Base-by-base conservation (phyloP, 2,113 vertebrate species). In the Aleadryas rufinucha region DNA sequence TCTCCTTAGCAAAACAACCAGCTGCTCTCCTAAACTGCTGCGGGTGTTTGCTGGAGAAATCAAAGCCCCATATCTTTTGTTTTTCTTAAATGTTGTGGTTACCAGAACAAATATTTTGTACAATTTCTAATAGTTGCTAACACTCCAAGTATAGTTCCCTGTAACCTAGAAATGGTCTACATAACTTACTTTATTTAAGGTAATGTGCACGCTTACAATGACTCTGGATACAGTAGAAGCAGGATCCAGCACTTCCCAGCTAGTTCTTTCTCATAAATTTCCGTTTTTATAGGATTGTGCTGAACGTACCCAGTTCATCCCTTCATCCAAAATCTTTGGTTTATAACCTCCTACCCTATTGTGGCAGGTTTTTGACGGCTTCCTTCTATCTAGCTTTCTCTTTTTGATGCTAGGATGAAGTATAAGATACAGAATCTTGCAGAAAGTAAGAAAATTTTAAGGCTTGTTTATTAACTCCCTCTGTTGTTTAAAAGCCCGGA, bases 221-320 rank as follows among this genome's bases (percentile, higher is more conserved):
- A 22, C 6, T 60, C 76, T 79, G 56, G 19, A 33, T 79, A 10
- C 13, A 44, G 37, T 26, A n/a, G 4, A 70, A 30, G 13, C 20
- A 41, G 5, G 7, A 71, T 63, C 47, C 47, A 64, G 19, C 19
- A 30, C 21, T 75, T 84, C 33, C 19, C 44, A 9, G 3, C 10
- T 70, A 21, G 19, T 45, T 89, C 28, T 75, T 84, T 69, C 19
- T 77, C 11, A 6, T 41, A 45, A 44, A 39, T 66, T 70, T 37
- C 9, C 18, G 17, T 75, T 85, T 89, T 74, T 47, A 11, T 57
- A 3, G 50, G 17, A 22, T 56, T 19, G 12, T 53, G 5, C 19
- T 84, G 28, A 64, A 18, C 0, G 0, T 10, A 21, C 8, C 3
- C 4, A 12, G 5, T 65, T 81, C 39, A 19, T 71, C 10, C 16